Conservation (phyloP, 2,113 vertebrate genomes). For the Paradoxurus hermaphroditus region DNA sequence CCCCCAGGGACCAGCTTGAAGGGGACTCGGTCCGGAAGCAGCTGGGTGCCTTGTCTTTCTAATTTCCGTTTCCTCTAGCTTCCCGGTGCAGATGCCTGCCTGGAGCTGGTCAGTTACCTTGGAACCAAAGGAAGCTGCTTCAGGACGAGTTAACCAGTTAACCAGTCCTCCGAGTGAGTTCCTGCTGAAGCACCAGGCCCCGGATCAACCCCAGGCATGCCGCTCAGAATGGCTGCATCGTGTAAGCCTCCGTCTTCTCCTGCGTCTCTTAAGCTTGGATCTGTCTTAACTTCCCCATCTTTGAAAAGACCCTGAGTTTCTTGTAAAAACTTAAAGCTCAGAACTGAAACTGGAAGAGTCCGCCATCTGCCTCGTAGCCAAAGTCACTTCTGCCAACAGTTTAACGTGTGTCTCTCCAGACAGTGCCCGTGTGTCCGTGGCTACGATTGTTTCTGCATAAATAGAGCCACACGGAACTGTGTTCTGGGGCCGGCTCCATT, state of each 20-base stretch:
- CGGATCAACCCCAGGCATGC: no score
- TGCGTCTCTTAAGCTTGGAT: background rate
- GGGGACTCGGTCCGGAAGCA: no score
- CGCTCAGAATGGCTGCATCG: no score
- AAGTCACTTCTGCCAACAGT: background rate
- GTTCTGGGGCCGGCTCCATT: no score
- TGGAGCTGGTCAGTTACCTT: background rate
- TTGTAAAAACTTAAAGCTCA: background rate
- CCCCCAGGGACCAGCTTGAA: no score
- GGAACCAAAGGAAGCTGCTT: background rate
- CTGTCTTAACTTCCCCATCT: background rate
- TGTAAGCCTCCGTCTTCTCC: background rate
- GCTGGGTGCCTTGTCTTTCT: no score
- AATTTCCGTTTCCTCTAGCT: no score
- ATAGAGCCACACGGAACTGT: no score
- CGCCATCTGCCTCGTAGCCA: background rate
- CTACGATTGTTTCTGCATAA: accelerated
- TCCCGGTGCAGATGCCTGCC: no score
- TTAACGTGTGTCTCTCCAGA: background rate
- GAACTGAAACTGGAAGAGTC: background rate
- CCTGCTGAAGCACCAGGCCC: background rate
- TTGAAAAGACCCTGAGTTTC: background rate
- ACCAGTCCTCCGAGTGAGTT: background rate
- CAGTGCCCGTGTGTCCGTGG: no score
- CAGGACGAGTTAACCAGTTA: background rate